Evolutionary conservation across 2,888 invertebrate species (phyloP).

Genomic region (Craniophora ligustri): DNA sequence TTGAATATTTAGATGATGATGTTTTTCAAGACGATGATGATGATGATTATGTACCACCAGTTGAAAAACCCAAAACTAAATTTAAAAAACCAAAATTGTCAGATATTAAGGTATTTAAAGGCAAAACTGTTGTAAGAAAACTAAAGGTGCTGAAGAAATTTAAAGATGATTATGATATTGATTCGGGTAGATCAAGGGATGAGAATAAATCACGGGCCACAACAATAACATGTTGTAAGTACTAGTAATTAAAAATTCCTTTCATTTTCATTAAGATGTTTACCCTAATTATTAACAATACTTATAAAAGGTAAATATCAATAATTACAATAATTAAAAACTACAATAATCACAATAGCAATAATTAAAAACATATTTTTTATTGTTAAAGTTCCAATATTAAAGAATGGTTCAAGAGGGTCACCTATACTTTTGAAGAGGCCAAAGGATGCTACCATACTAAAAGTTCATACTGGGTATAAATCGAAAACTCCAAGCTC

Average conservation of each 20-base stretch:
- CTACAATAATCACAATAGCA: too few relatives aligned
- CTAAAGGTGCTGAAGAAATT: slow-evolving; percentile 75
- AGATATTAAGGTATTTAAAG: slow-evolving; percentile 81
- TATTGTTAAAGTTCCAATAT: slow-evolving; percentile 74
- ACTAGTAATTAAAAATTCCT: neutral
- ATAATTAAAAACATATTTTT: neutral
- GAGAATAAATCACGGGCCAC: slow-evolving; percentile 71
- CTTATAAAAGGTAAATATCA: too few relatives aligned
- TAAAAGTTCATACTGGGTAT: slow-evolving; percentile 75
- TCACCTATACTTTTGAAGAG: slow-evolving; percentile 81
- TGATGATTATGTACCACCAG: slow-evolving; percentile 79
- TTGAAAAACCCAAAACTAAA: slow-evolving; percentile 72
- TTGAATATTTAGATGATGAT: slow-evolving; percentile 80
- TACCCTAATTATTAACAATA: too few relatives aligned
- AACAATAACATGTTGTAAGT: slow-evolving; percentile 86
- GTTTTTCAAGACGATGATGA: slow-evolving; percentile 82
- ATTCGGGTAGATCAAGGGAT: slow-evolving; percentile 51
- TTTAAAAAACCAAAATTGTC: slow-evolving; percentile 81
- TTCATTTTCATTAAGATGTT: too few relatives aligned
- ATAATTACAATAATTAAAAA: too few relatives aligned
- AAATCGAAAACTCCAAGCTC: slow-evolving; percentile 59
- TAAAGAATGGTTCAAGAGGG: slow-evolving; percentile 81
- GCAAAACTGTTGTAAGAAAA: slow-evolving; percentile 76
- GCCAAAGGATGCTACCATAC: slow-evolving; percentile 82
- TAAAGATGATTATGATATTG: slow-evolving; percentile 64